Evolutionary conservation across 2,797 vertebrate genomes (phyloP), one percentile per base, ranked within the genome.

Genomic region (Alca torda): DNA sequence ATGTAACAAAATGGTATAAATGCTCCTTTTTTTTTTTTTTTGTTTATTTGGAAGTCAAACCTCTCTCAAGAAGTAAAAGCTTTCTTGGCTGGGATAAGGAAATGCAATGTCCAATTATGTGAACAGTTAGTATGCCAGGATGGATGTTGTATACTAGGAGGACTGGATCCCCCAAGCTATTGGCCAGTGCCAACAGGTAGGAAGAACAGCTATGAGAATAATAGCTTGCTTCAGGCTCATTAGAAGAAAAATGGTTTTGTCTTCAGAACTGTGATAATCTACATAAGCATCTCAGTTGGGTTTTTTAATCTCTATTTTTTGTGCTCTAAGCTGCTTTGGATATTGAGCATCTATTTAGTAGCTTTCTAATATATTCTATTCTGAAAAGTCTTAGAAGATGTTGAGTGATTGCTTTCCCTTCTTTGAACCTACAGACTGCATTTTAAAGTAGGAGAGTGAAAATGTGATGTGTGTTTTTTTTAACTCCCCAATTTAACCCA

Each of bases 361-460:
- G 20, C 16, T 80, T 84, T 80, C 57, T 83, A 76, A 89, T 57
- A 65, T 61, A 75, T 77, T 91, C 41, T 73, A 16, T 73, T 94
- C 67, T 70, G 83, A 73, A 90, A 70, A 6, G 12, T 90, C 81
- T 86, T 87, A 67, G 65, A 90, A 91, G 59, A 86, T 63, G 87
- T 78, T 92, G 86, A 95, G 70, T 50, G 75, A 89, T 83, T 82
- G 37, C 86, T 80, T 93, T 90, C 25, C 68, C 20, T 88, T 69
- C 85, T 96, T 96, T 93, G 90, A 95, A 95, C 64, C 13, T 90
- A 79, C 74, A 80, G 77, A 69, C 67, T 83, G 68, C 64, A 94
- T 95, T 91, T 95, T 94, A 74, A 90, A 96, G 70, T 79, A 84
- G 48, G 39, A 57, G 19, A 90, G 60, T 51, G 61, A 65, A 93